phyloP scores from a whole-genome alignment of 2,888 invertebrate genomes.

The Yponomeuta sedellus region DNA sequence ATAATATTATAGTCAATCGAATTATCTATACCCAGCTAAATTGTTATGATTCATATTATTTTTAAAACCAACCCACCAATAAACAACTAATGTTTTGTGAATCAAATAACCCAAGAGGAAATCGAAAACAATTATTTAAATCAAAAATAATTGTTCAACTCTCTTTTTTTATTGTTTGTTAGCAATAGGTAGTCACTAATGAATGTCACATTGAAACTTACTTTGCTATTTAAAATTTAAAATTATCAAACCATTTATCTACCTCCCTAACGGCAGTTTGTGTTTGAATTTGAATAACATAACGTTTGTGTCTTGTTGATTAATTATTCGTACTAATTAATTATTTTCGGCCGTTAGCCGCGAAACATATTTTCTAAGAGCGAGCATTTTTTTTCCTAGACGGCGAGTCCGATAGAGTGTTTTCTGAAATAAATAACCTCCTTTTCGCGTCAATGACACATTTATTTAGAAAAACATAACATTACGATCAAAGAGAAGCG shows the following conservation, averaged over 20 bases:
- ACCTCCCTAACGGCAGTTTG: constrained; percentile 6
- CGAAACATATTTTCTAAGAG: not conserved
- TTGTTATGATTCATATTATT: too few relatives aligned
- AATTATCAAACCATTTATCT: constrained; percentile 9
- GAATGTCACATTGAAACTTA: constrained; percentile 38
- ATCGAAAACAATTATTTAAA: not conserved
- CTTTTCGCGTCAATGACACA: not conserved
- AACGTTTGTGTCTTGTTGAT: not conserved
- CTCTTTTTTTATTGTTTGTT: constrained; percentile 29
- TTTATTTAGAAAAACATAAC: constrained; percentile 5
- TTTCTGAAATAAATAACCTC: not conserved
- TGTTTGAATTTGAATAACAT: constrained; percentile 4
- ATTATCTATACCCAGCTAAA: too few relatives aligned
- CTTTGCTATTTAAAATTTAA: constrained; percentile 18
- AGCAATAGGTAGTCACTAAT: constrained; percentile 23
- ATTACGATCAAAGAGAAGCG: constrained; percentile 25
- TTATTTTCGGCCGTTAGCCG: not conserved
- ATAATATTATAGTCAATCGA: too few relatives aligned
- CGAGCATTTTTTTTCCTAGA: not conserved
- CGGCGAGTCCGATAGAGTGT: not conserved
- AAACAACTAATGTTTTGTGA: too few relatives aligned
- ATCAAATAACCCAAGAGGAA: not conserved
- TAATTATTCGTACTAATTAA: not conserved
- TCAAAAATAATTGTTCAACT: constrained; percentile 22
- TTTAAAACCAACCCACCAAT: too few relatives aligned